A percentile compares a stretch with the other conserved stretches of the same genome.
Evolutionary conservation across 2,888 invertebrate species (phyloP).

Genomic region (Spodoptera exigua): DNA sequence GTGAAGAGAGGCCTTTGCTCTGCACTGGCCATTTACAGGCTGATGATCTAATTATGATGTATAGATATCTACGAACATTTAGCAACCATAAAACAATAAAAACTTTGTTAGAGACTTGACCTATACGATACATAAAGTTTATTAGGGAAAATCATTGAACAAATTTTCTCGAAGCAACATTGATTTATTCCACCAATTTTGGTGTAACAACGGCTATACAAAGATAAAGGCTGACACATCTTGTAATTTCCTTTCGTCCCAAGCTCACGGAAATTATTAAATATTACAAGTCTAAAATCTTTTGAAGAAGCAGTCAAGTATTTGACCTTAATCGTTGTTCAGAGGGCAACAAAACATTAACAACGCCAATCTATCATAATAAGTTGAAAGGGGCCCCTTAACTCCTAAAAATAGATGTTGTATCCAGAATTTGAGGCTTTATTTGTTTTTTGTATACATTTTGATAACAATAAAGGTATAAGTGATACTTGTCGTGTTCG

Average conservation of each 20-base stretch:
- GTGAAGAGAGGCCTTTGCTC: too few relatives aligned
- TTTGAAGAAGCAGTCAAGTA: conserved; percentile 43
- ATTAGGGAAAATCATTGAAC: conserved; percentile 5
- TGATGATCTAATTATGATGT: too few relatives aligned
- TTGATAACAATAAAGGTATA: neutral
- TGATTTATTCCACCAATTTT: conserved; percentile 6
- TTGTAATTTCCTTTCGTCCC: conserved; percentile 18
- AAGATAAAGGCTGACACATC: conserved; percentile 34
- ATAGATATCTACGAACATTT: too few relatives aligned
- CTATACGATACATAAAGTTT: too few relatives aligned
- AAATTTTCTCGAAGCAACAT: neutral
- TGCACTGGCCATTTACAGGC: too few relatives aligned
- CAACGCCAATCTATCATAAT: conserved; percentile 56
- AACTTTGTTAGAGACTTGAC: too few relatives aligned
- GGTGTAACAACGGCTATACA: neutral
- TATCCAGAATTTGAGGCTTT: conserved; percentile 29
- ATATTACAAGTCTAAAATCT: conserved; percentile 39
- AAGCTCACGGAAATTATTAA: conserved; percentile 32
- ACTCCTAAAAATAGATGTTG: conserved; percentile 35
- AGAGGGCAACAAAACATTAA: conserved; percentile 43
- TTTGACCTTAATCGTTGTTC: conserved; percentile 57
- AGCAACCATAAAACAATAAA: too few relatives aligned
- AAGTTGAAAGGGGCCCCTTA: conserved; percentile 29
- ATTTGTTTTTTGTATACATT: conserved; percentile 14
- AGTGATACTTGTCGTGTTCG: too few relatives aligned